These are phyloP conservation scores for Cyphomyrmex costatus DNA, from an alignment of 1,140 invertebrate species.

Conservation along the genomic window DNA sequence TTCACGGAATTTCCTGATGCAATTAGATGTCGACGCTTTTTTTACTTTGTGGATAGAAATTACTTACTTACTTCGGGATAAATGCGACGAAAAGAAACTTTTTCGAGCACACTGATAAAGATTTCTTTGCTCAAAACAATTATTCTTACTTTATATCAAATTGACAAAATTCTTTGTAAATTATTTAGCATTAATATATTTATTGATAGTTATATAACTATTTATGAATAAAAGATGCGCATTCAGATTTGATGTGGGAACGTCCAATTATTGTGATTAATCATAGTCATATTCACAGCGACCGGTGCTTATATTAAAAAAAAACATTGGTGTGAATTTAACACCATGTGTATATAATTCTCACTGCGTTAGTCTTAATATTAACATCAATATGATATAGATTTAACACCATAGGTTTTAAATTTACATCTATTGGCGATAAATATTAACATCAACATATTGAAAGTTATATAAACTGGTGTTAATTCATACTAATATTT, in stretches of 20 bases:
- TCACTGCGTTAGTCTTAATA: too few relatives aligned
- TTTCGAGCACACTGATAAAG: not conserved
- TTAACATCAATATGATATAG: too few relatives aligned
- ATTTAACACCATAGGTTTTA: too few relatives aligned
- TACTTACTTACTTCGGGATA: not conserved
- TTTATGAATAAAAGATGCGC: not conserved
- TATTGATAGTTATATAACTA: not conserved
- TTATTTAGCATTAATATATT: not conserved
- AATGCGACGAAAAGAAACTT: not conserved
- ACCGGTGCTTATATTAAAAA: too few relatives aligned
- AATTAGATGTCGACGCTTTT: slow-evolving; percentile 6
- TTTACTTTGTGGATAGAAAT: slow-evolving; percentile 4
- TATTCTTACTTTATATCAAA: not conserved
- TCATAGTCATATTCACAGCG: too few relatives aligned
- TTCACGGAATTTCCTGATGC: slow-evolving; percentile 7
- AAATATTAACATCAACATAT: too few relatives aligned
- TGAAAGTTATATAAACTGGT: too few relatives aligned
- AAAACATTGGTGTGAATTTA: too few relatives aligned
- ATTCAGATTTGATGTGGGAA: not conserved
- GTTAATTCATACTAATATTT: too few relatives aligned
- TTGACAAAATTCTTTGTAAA: not conserved
- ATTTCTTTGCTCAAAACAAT: not conserved
- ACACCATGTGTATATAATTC: too few relatives aligned
- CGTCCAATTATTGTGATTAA: too few relatives aligned
- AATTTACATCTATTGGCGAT: too few relatives aligned